Percentiles rank a stretch among this genome's conserved stretches.
Evolutionary conservation across 2,113 vertebrate genomes (phyloP).

Genomic region (Pomatorhinus ruficollis): DNA sequence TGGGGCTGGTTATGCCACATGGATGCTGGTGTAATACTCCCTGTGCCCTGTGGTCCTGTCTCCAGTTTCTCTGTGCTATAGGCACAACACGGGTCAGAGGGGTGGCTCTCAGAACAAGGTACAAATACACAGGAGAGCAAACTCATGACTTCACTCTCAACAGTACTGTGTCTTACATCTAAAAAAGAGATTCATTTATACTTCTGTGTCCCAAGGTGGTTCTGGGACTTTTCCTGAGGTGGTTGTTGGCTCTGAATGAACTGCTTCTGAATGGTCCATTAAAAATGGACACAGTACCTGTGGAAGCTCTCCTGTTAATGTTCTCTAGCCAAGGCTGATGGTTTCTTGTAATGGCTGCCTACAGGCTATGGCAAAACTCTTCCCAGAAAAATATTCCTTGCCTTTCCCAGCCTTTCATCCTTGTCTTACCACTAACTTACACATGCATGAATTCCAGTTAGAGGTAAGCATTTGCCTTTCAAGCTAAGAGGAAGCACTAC

Average conservation of each 20-base stretch:
- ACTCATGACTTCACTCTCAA: background rate
- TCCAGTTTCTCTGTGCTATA: background rate
- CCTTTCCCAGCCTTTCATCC: background rate
- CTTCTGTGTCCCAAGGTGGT: background rate
- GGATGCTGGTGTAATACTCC: background rate
- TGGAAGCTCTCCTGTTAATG: background rate
- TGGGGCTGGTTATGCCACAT: background rate
- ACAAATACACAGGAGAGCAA: background rate
- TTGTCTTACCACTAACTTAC: background rate
- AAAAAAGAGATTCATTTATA: background rate
- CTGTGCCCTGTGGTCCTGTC: background rate
- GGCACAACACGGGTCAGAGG: background rate
- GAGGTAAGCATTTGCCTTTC: background rate
- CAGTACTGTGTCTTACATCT: background rate
- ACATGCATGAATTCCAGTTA: background rate
- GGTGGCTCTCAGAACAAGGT: background rate
- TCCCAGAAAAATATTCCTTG: background rate
- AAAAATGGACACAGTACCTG: background rate
- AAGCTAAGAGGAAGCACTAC: background rate
- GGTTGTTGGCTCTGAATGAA: background rate
- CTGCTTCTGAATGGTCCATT: background rate
- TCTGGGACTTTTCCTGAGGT: background rate
- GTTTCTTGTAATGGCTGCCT: background rate
- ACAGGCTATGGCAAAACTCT: background rate
- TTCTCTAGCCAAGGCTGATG: background rate